phyloP scores from a whole-genome alignment of 2,113 vertebrate species.

The Anser brachyrhynchus region DNA sequence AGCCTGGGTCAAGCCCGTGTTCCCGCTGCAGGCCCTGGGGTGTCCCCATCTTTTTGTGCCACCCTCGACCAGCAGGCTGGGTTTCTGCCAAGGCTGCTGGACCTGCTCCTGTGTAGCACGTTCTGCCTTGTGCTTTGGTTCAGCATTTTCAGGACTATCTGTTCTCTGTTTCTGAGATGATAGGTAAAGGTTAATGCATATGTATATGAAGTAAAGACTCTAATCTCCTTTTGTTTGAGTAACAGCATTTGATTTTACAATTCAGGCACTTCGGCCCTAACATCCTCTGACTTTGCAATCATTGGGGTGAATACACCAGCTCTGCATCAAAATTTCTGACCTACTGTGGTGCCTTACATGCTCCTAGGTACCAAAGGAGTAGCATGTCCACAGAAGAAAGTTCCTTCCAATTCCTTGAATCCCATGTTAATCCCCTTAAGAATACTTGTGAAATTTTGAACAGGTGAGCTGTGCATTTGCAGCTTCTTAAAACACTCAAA shows the following conservation, averaged over 20 bases:
- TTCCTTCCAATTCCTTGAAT: neutral
- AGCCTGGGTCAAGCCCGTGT: fast-evolving
- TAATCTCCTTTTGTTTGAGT: neutral
- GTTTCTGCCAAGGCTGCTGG: neutral
- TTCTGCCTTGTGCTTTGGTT: neutral
- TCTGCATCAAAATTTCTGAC: neutral
- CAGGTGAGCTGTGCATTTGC: neutral
- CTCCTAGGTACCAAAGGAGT: neutral
- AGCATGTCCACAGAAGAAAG: neutral
- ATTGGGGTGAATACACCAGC: neutral
- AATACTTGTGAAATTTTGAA: neutral
- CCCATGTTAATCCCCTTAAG: neutral
- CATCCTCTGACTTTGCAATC: neutral
- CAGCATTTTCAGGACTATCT: neutral
- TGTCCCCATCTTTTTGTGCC: neutral
- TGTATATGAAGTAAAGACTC: neutral
- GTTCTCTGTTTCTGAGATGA: neutral
- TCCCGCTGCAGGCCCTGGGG: neutral
- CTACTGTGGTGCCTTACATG: neutral
- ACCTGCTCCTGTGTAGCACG: neutral
- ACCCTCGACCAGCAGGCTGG: neutral
- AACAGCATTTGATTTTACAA: neutral
- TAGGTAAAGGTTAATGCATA: neutral
- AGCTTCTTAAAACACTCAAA: neutral
- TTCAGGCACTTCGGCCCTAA: neutral